These are phyloP conservation scores for Amblyornis subalaris DNA, from an alignment of 2,113 vertebrate species.

Conservation along the genomic window DNA sequence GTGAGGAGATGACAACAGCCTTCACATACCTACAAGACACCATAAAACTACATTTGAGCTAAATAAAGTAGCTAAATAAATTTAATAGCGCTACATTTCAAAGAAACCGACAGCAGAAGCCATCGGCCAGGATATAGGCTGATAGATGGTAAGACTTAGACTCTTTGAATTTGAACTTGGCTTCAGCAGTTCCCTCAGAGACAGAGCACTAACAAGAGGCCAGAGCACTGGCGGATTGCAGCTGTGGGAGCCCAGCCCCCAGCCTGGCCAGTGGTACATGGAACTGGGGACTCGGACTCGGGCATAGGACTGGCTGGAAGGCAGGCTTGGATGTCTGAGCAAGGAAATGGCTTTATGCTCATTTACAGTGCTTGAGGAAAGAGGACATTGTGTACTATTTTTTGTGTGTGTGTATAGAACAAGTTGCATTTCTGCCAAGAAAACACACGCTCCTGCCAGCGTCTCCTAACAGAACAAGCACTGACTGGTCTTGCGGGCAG, in stretches of 20 bases:
- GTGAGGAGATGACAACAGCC: neutral
- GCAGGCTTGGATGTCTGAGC: neutral
- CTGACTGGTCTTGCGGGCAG: neutral
- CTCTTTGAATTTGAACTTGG: neutral
- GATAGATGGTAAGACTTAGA: neutral
- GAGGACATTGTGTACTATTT: neutral
- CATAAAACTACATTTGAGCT: neutral
- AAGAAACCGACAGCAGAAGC: neutral
- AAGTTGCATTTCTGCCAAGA: slow-evolving; percentile 10
- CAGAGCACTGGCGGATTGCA: rapidly evolving
- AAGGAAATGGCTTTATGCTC: neutral
- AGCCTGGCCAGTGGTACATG: rapidly evolving
- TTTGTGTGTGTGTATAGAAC: neutral
- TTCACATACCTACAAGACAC: neutral
- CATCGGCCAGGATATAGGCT: neutral
- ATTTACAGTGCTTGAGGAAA: neutral
- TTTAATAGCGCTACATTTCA: neutral
- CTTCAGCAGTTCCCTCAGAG: neutral
- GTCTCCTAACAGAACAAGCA: neutral
- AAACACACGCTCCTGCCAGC: neutral
- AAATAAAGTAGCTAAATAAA: neutral
- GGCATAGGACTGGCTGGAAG: neutral
- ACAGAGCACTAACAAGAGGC: rapidly evolving
- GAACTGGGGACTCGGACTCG: neutral
- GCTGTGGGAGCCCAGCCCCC: neutral